Evolutionary conservation across 2,113 vertebrate species (phyloP).

Genomic region (Phrynosoma platyrhinos): DNA sequence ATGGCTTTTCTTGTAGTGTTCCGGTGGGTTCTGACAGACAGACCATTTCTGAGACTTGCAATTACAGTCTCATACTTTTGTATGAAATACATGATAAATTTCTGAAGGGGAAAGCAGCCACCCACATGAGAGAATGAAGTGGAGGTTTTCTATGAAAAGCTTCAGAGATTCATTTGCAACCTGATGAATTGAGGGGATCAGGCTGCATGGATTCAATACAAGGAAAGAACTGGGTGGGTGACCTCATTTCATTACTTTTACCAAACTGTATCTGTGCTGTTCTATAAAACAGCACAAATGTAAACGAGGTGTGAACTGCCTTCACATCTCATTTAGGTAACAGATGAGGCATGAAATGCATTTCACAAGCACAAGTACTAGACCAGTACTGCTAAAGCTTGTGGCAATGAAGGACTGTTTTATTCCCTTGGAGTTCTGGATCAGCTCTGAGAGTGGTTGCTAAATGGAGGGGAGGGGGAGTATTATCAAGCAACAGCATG

Average conservation of each 20-base stretch:
- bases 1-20: no score
- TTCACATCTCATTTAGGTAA: slow-evolving; percentile 83
- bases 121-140: slow-evolving; percentile 10
- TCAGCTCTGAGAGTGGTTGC: slow-evolving; percentile 62
- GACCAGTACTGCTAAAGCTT: slow-evolving; percentile 59
- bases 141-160: background rate
- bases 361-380: slow-evolving; percentile 71
- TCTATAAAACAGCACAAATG: slow-evolving; percentile 75
- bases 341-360: slow-evolving; percentile 82
- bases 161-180: slow-evolving; percentile 50
- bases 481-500: slow-evolving; percentile 25
- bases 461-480: background rate
- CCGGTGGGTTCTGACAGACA: no score
- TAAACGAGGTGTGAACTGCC: slow-evolving; percentile 81
- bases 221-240: slow-evolving; percentile 66
- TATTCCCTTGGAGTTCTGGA: slow-evolving; percentile 49
- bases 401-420: slow-evolving; percentile 67
- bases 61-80: background rate
- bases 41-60: no score
- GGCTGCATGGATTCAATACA: slow-evolving; percentile 39
- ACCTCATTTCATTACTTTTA: slow-evolving; percentile 74
- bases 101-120: background rate
- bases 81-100: background rate
- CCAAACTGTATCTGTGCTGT: slow-evolving; percentile 62
- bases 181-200: slow-evolving; percentile 53